Evolutionary conservation across 2,113 vertebrate genomes (phyloP).

Genomic region (Peromyscus polionotus): DNA sequence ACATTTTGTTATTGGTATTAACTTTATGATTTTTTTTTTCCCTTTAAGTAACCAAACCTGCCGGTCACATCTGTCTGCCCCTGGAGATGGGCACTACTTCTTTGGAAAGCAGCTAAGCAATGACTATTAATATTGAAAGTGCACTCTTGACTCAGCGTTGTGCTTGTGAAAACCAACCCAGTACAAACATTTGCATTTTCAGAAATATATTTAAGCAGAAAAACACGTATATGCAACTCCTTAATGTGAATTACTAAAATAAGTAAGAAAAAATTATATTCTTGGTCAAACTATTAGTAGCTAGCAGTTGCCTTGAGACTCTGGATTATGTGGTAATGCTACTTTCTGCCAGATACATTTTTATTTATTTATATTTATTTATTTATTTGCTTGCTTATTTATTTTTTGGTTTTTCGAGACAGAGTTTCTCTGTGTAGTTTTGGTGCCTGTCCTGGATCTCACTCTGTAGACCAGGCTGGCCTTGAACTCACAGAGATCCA

Average conservation of each 20-base stretch:
- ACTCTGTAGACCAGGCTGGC: no score
- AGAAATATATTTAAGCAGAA: conserved; percentile 12
- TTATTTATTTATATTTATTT: neutral
- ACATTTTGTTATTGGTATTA: neutral
- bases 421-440: no score
- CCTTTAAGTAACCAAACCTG: neutral
- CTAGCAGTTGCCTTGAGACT: neutral
- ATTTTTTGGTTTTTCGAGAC: no score
- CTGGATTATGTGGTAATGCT: neutral
- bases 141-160: neutral
- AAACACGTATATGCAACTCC: neutral
- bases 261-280: neutral
- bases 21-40: no score
- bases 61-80: neutral
- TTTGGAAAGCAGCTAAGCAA: conserved; percentile 42
- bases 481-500: no score
- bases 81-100: neutral
- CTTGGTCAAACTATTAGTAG: neutral
- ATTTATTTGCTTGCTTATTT: no score
- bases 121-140: conserved; percentile 6
- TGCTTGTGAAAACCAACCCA: conserved; percentile 15
- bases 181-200: neutral
- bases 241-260: neutral
- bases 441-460: no score
- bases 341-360: neutral